phyloP scores from a whole-genome alignment of 2,797 vertebrate genomes.

The Scyliorhinus canicula region DNA sequence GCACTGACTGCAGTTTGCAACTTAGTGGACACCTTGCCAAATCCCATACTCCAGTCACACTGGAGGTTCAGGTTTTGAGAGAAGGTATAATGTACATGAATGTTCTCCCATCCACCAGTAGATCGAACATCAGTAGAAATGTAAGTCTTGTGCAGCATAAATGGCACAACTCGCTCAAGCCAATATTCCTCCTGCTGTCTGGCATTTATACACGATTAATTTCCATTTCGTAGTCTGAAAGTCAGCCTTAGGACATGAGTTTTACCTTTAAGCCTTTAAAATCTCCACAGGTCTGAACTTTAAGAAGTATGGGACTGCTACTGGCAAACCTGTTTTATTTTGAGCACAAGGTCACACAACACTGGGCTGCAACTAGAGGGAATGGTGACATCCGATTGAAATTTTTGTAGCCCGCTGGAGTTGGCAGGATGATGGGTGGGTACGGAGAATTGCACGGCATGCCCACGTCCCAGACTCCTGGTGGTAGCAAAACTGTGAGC shows the following conservation, averaged over 20 bases:
- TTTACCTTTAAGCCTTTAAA: background rate
- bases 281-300: background rate
- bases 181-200: background rate
- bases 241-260: background rate
- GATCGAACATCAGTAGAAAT: background rate
- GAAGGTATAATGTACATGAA: background rate
- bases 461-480: background rate
- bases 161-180: background rate
- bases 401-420: background rate
- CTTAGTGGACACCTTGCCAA: background rate
- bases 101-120: background rate
- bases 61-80: background rate
- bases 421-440: background rate
- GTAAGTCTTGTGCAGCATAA: background rate
- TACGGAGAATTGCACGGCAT: background rate
- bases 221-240: background rate
- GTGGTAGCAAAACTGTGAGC: background rate
- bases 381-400: background rate
- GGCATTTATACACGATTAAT: background rate
- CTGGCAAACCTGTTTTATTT: background rate
- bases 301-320: background rate
- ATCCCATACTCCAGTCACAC: background rate
- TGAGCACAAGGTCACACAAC: background rate
- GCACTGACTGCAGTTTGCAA: slow-evolving; percentile 4
- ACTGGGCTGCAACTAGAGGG: background rate